Percentiles rank a stretch among this genome's conserved stretches.
Evolutionary conservation across 1,140 invertebrate species (phyloP).

Genomic region (Drosophila saltans): DNA sequence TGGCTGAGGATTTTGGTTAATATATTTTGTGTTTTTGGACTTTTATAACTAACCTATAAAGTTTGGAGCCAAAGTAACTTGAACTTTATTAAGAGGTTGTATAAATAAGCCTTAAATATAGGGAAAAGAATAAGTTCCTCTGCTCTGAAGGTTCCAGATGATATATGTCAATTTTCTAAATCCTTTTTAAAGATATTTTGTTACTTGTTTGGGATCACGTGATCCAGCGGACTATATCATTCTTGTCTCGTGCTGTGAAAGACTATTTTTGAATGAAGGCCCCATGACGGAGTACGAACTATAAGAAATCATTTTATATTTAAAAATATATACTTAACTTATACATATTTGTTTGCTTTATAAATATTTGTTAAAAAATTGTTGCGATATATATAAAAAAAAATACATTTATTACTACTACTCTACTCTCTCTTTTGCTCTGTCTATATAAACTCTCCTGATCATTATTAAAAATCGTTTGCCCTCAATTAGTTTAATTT

Average conservation of each 20-base stretch:
- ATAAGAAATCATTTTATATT: too few relatives aligned
- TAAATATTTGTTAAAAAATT: neutral
- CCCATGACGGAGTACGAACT: too few relatives aligned
- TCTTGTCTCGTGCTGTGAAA: too few relatives aligned
- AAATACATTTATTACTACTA: neutral
- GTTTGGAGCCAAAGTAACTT: neutral
- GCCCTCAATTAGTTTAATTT: constrained; percentile 43
- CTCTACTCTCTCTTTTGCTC: neutral
- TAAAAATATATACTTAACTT: too few relatives aligned
- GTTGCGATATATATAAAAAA: neutral
- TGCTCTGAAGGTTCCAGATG: neutral
- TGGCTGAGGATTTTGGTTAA: constrained; percentile 7
- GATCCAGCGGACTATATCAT: too few relatives aligned
- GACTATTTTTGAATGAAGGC: too few relatives aligned
- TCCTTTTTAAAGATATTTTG: too few relatives aligned
- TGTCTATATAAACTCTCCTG: neutral
- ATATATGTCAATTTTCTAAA: too few relatives aligned
- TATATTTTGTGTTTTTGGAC: neutral
- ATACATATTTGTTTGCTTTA: neutral
- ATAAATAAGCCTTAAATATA: neutral
- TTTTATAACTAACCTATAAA: constrained; percentile 6
- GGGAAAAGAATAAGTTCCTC: neutral
- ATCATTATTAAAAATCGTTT: constrained; percentile 4
- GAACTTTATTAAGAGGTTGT: neutral
- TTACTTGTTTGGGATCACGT: too few relatives aligned